These are phyloP conservation scores for Glyphotaelius pellucidus DNA, from an alignment of 2,888 invertebrate species.

Conservation along the genomic window DNA sequence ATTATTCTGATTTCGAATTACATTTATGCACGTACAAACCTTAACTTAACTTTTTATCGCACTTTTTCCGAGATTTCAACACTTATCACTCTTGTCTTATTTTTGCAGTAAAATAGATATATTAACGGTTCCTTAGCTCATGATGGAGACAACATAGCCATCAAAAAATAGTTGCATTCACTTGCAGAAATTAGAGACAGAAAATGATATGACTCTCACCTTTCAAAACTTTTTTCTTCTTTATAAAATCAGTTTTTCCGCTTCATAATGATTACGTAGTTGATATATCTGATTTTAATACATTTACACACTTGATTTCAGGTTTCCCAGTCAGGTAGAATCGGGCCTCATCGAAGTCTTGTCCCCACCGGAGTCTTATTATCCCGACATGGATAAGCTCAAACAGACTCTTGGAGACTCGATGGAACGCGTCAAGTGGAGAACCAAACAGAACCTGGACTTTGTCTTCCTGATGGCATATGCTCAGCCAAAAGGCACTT, in stretches of 20 bases:
- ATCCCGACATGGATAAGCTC: slow-evolving; percentile 89
- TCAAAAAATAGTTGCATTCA: not conserved
- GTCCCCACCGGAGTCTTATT: slow-evolving; percentile 90
- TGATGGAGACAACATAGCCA: not conserved
- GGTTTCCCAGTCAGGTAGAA: slow-evolving; percentile 86
- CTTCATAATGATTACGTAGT: no score
- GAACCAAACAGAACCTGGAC: slow-evolving; percentile 97
- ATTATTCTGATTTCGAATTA: not conserved
- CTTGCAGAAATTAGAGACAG: not conserved
- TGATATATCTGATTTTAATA: not conserved
- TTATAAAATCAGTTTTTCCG: not conserved
- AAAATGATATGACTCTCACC: not conserved
- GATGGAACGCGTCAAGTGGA: slow-evolving; percentile 90
- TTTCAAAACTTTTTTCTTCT: not conserved
- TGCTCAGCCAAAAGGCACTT: slow-evolving; percentile 90
- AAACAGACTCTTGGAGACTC: slow-evolving; percentile 91
- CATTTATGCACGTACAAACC: no score
- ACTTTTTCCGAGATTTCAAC: not conserved
- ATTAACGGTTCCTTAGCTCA: not conserved
- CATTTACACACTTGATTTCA: slow-evolving; percentile 69
- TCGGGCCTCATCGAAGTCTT: slow-evolving; percentile 92
- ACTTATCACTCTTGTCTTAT: no score
- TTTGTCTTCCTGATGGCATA: slow-evolving; percentile 97
- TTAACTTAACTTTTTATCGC: not conserved
- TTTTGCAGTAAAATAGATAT: not conserved